Evolutionary conservation across 2,797 vertebrate species (phyloP).

Genomic region (Chiroxiphia lanceolata): DNA sequence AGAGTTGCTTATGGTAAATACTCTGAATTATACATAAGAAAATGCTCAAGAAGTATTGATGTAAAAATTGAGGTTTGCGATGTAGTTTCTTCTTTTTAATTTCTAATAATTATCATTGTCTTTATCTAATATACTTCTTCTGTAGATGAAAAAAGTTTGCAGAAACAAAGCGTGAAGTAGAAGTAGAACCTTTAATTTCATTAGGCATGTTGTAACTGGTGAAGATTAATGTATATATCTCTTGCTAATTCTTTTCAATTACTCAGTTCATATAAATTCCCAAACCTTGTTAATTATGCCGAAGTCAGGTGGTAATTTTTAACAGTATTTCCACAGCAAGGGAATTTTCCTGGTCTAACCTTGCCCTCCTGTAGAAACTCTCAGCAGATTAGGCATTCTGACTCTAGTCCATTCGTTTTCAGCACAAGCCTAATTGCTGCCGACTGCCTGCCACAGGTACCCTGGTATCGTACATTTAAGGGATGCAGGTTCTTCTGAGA

Average conservation of each 20-base stretch:
- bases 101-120: neutral
- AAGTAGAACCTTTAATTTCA: constrained; percentile 80
- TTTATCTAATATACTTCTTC: constrained; percentile 19
- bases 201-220: constrained; percentile 84
- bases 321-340: constrained; percentile 76
- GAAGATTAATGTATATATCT: constrained; percentile 90
- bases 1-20: neutral
- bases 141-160: constrained; percentile 66
- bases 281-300: constrained; percentile 88
- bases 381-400: constrained; percentile 80
- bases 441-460: constrained; percentile 86
- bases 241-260: constrained; percentile 86
- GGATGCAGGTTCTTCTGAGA: constrained; percentile 79
- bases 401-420: constrained; percentile 84
- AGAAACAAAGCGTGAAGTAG: constrained; percentile 58
- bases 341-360: constrained; percentile 83
- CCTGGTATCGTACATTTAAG: constrained; percentile 75
- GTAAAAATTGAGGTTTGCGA: neutral
- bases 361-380: constrained; percentile 77
- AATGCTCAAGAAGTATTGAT: neutral
- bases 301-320: constrained; percentile 82
- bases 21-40: neutral
- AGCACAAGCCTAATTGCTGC: constrained; percentile 86
- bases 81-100: neutral
- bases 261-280: constrained; percentile 87